A percentile compares a stretch with the other conserved stretches of the same genome.
phyloP scores from a whole-genome alignment of 1,140 invertebrate species.

The Cyclargus thomasi region DNA sequence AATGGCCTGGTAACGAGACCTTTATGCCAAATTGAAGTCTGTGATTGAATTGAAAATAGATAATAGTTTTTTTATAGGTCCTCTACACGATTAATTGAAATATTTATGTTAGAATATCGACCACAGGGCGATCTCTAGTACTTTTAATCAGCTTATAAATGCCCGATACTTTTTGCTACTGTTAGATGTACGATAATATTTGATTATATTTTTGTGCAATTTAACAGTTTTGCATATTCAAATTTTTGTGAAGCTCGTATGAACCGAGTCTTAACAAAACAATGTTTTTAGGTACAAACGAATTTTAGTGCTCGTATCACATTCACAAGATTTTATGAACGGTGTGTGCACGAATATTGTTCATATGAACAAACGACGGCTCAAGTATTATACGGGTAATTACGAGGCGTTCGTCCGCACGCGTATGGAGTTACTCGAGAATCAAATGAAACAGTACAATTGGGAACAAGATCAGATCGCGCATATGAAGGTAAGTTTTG shows the following conservation, averaged over 20 bases:
- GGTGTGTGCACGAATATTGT: slow-evolving; percentile 99
- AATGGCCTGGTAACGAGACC: too few relatives aligned
- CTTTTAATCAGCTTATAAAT: too few relatives aligned
- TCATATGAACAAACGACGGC: slow-evolving; percentile 93
- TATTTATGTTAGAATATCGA: too few relatives aligned
- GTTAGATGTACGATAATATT: too few relatives aligned
- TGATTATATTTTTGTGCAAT: too few relatives aligned
- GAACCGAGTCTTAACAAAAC: not conserved
- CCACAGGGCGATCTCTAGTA: too few relatives aligned
- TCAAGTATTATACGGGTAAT: slow-evolving; percentile 97
- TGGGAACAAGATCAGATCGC: slow-evolving; percentile 99
- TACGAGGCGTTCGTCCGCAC: slow-evolving; percentile 97
- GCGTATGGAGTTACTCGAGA: slow-evolving; percentile 95
- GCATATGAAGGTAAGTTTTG: slow-evolving; percentile 92
- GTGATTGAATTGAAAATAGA: too few relatives aligned
- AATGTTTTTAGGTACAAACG: slow-evolving; percentile 86
- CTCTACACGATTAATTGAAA: too few relatives aligned
- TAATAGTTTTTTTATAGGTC: too few relatives aligned
- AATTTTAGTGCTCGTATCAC: slow-evolving; percentile 98
- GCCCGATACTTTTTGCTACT: too few relatives aligned
- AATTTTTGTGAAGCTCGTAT: not conserved
- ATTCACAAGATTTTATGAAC: slow-evolving; percentile 99
- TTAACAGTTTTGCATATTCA: not conserved
- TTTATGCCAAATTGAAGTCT: too few relatives aligned
- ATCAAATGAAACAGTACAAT: slow-evolving; percentile 99